These are phyloP conservation scores for Agonopterix subpropinquella DNA, from an alignment of 2,888 invertebrate species.

Conservation along the genomic window DNA sequence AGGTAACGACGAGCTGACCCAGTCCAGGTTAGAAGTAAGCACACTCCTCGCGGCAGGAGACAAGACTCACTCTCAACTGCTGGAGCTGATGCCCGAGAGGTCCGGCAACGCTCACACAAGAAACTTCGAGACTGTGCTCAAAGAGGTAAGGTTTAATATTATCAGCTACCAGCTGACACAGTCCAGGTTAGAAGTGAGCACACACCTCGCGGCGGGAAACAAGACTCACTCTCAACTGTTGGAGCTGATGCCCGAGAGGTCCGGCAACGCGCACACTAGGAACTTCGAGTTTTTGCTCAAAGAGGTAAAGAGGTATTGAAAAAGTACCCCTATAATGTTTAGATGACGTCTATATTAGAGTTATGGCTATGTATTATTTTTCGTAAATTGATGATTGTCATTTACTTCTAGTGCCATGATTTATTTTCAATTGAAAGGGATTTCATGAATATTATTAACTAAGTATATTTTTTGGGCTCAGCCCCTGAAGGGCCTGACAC, in stretches of 20 bases:
- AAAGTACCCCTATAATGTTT: neutral
- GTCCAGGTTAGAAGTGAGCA: conserved; percentile 95
- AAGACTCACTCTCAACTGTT: conserved; percentile 97
- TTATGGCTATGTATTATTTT: too few relatives aligned
- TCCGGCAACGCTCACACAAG: conserved; percentile 93
- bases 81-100: conserved; percentile 96
- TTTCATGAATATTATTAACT: too few relatives aligned
- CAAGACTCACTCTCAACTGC: conserved; percentile 95
- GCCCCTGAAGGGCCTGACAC: too few relatives aligned
- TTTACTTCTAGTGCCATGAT: too few relatives aligned
- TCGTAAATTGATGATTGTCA: too few relatives aligned
- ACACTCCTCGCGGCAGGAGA: conserved; percentile 94
- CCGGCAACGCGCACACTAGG: conserved; percentile 91
- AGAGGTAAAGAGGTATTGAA: conserved; percentile 64
- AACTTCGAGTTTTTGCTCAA: conserved; percentile 92
- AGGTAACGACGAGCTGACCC: conserved; percentile 78
- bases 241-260: conserved; percentile 96
- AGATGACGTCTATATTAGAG: too few relatives aligned
- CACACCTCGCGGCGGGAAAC: conserved; percentile 93
- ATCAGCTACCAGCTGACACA: too few relatives aligned
- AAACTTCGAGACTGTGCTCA: conserved; percentile 90
- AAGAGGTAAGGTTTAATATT: conserved; percentile 81
- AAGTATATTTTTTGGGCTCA: too few relatives aligned
- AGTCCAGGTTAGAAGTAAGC: conserved; percentile 92
- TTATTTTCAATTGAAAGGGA: too few relatives aligned